Evolutionary conservation across 2,888 invertebrate genomes (phyloP), one percentile per base, ranked within the genome.

Genomic region (Salpingus planirostris): DNA sequence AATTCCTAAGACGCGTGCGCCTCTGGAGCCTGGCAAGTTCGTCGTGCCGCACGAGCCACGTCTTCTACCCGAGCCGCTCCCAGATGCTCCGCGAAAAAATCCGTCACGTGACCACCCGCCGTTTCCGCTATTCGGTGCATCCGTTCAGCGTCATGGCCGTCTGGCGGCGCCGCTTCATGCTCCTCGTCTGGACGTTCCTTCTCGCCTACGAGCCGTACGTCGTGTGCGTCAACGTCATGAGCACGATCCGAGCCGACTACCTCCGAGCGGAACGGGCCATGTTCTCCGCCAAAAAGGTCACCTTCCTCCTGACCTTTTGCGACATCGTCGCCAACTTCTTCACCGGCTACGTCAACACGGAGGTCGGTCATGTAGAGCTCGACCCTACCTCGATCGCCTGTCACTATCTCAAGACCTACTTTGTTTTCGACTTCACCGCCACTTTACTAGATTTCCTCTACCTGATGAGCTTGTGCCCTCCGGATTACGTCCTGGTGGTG

Each of bases 321-420:
- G 41, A 45, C 21, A 29, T 43, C 5, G 11, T 42, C 8, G 31
- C 39, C 11, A 31, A n/a, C n/a, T 43, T 41, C 14, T 38, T 33
- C 8, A 42, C 40, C 11, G 45, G 45, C 6, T 43, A 36, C 24
- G 37, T 33, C n/a, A 30, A 36, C 11, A 21, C 15, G n/a, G 27
- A 35, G 13, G 33, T 5, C 7, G 29, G 38, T 15, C 24, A 12
- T 1, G 38, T 35, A 2, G 21, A 36, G 4, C 18, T 38, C 15
- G 34, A 30, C 2, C 28, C 24, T 13, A 22, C 11, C 11, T 13
- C 15, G 21, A 27, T 38, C 5, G 29, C 29, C 4, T 38, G 27
- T 27, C 33, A 26, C 27, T 41, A 41, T 21, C 8, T 38, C 2
- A 29, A 28, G 4, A 29, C 22, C 2, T 31, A 28, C 18, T 31